phyloP scores from a whole-genome alignment of 2,113 vertebrate genomes.

The Pedionomus torquatus region DNA sequence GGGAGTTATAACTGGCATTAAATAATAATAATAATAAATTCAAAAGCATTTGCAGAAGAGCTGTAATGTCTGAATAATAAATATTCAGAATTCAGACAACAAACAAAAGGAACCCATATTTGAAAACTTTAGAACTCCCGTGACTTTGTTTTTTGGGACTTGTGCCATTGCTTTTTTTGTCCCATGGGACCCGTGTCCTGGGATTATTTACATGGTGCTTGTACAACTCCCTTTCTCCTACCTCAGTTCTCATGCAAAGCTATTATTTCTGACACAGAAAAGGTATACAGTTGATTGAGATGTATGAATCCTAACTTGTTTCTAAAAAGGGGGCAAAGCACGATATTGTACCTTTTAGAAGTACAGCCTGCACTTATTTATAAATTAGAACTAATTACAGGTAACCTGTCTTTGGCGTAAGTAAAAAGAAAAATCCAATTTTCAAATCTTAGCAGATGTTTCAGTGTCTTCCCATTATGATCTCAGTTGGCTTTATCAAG shows the following conservation, averaged over 20 bases:
- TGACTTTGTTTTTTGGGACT: background rate
- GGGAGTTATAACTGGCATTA: background rate
- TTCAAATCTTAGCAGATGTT: constrained; percentile 65
- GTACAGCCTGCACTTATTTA: constrained; percentile 70
- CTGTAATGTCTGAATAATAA: background rate
- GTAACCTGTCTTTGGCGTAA: constrained; percentile 69
- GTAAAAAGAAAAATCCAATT: constrained; percentile 54
- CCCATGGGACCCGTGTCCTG: background rate
- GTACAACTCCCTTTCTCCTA: background rate
- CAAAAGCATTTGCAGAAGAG: background rate
- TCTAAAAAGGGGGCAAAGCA: constrained; percentile 53
- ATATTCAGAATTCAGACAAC: background rate
- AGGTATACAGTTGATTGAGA: constrained; percentile 5
- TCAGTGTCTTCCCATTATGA: constrained; percentile 66
- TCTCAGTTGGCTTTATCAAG: constrained; percentile 74
- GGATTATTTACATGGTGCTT: background rate
- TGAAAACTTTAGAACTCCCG: background rate
- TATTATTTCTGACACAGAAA: constrained; percentile 8
- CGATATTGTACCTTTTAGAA: constrained; percentile 64
- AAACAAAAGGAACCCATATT: background rate
- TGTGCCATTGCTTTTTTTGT: background rate
- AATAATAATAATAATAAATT: background rate
- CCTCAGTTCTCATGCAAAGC: background rate
- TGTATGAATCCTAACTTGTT: constrained; percentile 9
- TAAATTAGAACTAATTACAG: constrained; percentile 81